phyloP scores from a whole-genome alignment of 1,140 invertebrate species.

The Harpegnathos saltator region DNA sequence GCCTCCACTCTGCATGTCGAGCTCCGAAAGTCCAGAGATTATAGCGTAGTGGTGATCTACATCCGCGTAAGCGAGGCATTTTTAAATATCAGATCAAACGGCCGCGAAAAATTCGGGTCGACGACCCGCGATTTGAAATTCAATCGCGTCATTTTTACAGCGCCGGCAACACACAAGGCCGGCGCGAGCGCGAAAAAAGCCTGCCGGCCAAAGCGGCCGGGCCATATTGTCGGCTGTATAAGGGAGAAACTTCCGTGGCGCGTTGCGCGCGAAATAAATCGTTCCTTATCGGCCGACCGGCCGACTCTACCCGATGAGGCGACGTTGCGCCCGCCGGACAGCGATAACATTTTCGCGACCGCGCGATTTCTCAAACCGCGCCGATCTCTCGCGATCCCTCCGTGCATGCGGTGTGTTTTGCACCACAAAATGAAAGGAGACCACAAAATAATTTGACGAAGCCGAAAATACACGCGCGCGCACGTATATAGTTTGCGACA shows the following conservation, averaged over 20 bases:
- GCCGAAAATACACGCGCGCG: slow-evolving; percentile 2
- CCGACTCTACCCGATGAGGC: no score
- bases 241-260: no score
- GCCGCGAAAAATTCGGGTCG: slow-evolving; percentile 49
- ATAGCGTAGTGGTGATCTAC: slow-evolving; percentile 65
- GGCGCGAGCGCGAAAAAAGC: slow-evolving; percentile 26
- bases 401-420: background rate
- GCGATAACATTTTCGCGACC: background rate
- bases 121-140: slow-evolving; percentile 71
- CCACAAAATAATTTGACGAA: slow-evolving; percentile 1
- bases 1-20: slow-evolving; percentile 1
- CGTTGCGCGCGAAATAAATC: slow-evolving; percentile 23
- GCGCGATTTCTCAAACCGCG: background rate
- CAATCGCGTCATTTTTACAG: slow-evolving; percentile 71
- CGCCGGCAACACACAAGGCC: slow-evolving; percentile 15
- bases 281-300: background rate
- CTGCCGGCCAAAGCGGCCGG: slow-evolving; percentile 23
- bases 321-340: background rate
- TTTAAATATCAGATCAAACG: slow-evolving; percentile 76
- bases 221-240: slow-evolving; percentile 5
- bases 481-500: no score
- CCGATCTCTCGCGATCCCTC: background rate
- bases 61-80: slow-evolving; percentile 65
- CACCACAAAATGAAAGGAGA: background rate
- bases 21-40: slow-evolving; percentile 59